phyloP scores from a whole-genome alignment of 2,888 invertebrate species.

The Tenthredo scrophulariae region DNA sequence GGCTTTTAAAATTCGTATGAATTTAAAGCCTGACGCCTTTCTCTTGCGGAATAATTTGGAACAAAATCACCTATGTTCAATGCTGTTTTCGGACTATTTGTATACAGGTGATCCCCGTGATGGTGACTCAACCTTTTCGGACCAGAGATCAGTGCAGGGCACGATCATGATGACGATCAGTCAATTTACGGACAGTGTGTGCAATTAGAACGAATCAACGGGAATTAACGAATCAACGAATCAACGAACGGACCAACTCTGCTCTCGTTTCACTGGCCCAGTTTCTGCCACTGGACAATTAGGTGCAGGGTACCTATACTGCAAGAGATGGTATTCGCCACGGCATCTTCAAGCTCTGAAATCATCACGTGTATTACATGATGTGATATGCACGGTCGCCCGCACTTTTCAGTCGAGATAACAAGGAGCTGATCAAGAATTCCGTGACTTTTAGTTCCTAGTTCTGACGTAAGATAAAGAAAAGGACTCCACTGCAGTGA shows the following conservation, averaged over 20 bases:
- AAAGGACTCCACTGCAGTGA: no score
- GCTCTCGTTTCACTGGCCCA: slow-evolving; percentile 50
- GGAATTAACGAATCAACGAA: slow-evolving; percentile 34
- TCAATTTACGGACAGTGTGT: not conserved
- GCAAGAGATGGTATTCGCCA: not conserved
- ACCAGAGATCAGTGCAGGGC: not conserved
- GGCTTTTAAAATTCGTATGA: not conserved
- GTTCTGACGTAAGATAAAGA: not conserved
- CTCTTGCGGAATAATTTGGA: not conserved
- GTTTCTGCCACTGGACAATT: slow-evolving; percentile 16
- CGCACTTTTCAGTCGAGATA: no score
- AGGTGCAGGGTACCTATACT: not conserved
- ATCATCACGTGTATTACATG: not conserved
- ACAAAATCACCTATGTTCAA: not conserved
- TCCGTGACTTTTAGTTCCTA: not conserved
- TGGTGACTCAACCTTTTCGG: not conserved
- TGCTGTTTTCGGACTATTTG: not conserved
- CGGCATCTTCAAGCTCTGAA: not conserved
- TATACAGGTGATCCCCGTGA: not conserved
- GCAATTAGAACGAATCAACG: slow-evolving; percentile 43
- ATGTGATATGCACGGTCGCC: not conserved
- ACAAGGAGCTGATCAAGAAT: not conserved
- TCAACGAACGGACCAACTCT: slow-evolving; percentile 1
- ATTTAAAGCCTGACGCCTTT: not conserved
- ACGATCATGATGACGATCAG: not conserved